A percentile compares a stretch with the other conserved stretches of the same genome.
Conservation (phyloP, 30 jellyfish, hydroid and myxozoan genomes). For the Aurelia coerulea region DNA sequence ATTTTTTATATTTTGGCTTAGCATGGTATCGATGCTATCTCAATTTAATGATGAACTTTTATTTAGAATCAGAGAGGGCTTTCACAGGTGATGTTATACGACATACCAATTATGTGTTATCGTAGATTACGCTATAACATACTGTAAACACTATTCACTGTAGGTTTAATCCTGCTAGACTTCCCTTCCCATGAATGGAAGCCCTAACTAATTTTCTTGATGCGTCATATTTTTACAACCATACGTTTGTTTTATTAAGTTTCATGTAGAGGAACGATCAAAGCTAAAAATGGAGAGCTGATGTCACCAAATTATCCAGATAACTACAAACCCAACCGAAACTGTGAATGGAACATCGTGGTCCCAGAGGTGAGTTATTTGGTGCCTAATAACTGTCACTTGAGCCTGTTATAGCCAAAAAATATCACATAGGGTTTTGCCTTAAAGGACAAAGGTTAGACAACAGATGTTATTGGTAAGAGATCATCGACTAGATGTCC, state of each 20-base stretch:
- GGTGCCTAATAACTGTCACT: neutral
- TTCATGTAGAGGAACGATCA: conserved; percentile 61
- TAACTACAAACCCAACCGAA: conserved; percentile 51
- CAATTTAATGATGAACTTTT: too few species aligned
- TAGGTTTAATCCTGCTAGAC: too few species aligned
- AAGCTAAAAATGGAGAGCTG: conserved; percentile 35
- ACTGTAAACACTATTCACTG: too few species aligned
- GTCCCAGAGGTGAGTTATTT: conserved; percentile 54
- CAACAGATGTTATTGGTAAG: conserved; percentile 8
- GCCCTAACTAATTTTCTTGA: neutral
- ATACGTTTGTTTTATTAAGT: conserved; percentile 5
- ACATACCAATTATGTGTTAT: too few species aligned
- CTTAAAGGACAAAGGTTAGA: neutral
- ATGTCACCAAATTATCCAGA: conserved; percentile 73
- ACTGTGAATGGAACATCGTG: conserved; percentile 64
- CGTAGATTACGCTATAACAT: too few species aligned
- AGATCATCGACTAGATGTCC: neutral
- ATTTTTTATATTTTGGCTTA: too few species aligned
- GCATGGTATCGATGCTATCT: too few species aligned
- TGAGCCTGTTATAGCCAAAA: too few species aligned
- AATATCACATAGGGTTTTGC: too few species aligned
- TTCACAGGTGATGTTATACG: too few species aligned
- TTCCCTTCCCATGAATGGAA: neutral
- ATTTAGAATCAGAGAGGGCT: too few species aligned
- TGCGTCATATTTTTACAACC: neutral